Percentiles rank a stretch among this genome's conserved stretches.
Evolutionary conservation across 2,888 invertebrate genomes (phyloP).

Genomic region (Polymixis lichenea): DNA sequence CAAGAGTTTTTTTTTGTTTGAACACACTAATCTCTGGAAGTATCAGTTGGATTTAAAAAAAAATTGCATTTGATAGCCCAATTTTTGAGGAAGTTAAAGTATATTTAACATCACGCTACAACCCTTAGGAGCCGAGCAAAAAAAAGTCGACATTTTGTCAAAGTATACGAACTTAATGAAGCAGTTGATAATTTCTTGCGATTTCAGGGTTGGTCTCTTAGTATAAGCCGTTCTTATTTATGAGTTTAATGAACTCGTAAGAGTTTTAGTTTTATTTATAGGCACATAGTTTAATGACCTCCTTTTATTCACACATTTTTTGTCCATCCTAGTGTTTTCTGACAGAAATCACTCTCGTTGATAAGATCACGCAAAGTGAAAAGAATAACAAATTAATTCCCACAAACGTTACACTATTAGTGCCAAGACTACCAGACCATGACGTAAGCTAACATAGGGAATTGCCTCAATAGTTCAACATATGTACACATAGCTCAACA

Average conservation of each 20-base stretch:
- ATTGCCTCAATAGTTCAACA: slow-evolving; percentile 5
- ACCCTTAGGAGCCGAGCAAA: no score
- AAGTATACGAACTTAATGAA: not conserved
- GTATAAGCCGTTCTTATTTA: not conserved
- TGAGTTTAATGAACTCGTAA: not conserved
- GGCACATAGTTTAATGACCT: no score
- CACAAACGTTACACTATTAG: slow-evolving; percentile 1
- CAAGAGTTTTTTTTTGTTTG: no score
- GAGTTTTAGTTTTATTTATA: not conserved
- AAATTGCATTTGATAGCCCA: no score
- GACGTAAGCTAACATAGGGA: slow-evolving; percentile 11
- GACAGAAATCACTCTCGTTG: not conserved
- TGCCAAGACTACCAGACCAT: not conserved
- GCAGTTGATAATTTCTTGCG: not conserved
- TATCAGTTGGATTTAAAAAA: no score
- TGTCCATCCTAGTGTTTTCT: not conserved
- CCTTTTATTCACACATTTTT: not conserved
- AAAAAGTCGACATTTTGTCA: not conserved
- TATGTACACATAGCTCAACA: not conserved
- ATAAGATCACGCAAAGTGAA: slow-evolving; percentile 7
- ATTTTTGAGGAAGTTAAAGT: no score
- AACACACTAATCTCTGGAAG: no score
- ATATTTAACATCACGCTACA: no score
- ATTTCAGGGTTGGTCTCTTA: no score
- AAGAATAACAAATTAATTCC: not conserved